Evolutionary conservation across 2,113 vertebrate species (phyloP).

Genomic region (Capricornis sumatraensis): DNA sequence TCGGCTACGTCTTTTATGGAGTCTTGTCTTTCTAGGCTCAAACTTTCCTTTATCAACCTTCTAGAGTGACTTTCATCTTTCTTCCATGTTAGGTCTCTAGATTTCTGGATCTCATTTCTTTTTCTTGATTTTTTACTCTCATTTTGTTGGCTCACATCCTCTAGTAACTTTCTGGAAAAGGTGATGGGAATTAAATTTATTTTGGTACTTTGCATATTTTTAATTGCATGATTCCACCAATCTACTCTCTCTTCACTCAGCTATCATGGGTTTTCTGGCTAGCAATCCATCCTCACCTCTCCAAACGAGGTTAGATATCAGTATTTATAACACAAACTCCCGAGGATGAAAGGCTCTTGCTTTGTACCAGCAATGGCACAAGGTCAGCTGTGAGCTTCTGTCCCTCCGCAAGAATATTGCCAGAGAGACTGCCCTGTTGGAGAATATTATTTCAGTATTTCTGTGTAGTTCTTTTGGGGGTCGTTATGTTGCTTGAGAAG

Average conservation of each 20-base stretch:
- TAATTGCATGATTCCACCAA: neutral
- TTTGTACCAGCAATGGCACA: neutral
- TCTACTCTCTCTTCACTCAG: neutral
- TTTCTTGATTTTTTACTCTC: neutral
- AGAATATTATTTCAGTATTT: neutral
- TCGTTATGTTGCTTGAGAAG: neutral
- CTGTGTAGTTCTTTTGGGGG: neutral
- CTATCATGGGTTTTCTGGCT: neutral
- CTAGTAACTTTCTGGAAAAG: neutral
- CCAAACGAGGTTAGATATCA: neutral
- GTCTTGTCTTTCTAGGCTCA: neutral
- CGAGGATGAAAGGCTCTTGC: neutral
- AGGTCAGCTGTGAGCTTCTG: neutral
- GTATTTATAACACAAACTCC: neutral
- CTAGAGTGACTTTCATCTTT: neutral
- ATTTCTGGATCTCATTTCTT: neutral
- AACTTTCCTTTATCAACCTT: neutral
- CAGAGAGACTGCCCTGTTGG: neutral
- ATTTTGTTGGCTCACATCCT: neutral
- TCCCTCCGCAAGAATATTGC: neutral
- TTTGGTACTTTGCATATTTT: neutral
- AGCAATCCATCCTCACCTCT: neutral
- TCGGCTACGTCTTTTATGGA: neutral
- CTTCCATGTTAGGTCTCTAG: neutral
- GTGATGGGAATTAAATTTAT: neutral